phyloP scores from a whole-genome alignment of 2,888 invertebrate genomes.

The Physocephala rufipes region DNA sequence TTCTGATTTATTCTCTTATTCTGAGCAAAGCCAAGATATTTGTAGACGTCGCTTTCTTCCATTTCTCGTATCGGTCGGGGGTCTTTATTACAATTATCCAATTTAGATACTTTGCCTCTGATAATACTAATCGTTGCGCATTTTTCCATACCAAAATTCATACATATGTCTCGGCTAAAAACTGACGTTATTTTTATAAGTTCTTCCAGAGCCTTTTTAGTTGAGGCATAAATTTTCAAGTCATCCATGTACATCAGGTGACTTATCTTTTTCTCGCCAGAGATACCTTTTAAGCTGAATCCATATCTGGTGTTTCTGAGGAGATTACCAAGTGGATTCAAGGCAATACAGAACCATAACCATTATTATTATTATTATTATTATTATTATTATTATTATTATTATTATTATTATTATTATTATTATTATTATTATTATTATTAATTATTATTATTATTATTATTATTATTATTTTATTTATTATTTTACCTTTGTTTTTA shows the following conservation, averaged over 20 bases:
- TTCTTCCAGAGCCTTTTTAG: constrained; percentile 17
- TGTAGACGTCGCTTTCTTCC: constrained; percentile 33
- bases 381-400: no score
- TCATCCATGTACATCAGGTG: constrained; percentile 39
- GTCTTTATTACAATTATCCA: background rate
- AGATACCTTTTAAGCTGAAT: constrained; percentile 17
- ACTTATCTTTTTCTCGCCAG: constrained; percentile 10
- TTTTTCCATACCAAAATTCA: constrained; percentile 38
- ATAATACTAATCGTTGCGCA: constrained; percentile 31
- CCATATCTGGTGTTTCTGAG: constrained; percentile 28
- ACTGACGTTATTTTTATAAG: constrained; percentile 27
- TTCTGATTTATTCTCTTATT: constrained; percentile 8
- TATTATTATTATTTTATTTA: no score
- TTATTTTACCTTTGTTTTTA: no score
- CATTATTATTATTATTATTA: no score
- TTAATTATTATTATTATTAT: no score
- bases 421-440: no score
- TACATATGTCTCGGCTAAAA: constrained; percentile 37
- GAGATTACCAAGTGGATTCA: constrained; percentile 36
- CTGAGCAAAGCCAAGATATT: constrained; percentile 17
- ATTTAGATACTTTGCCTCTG: constrained; percentile 28
- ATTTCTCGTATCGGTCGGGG: constrained; percentile 31
- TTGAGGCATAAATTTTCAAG: constrained; percentile 36
- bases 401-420: no score
- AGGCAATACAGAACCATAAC: constrained; percentile 35